phyloP scores from a whole-genome alignment of 2,797 vertebrate genomes.

The Tolypeutes matacus region DNA sequence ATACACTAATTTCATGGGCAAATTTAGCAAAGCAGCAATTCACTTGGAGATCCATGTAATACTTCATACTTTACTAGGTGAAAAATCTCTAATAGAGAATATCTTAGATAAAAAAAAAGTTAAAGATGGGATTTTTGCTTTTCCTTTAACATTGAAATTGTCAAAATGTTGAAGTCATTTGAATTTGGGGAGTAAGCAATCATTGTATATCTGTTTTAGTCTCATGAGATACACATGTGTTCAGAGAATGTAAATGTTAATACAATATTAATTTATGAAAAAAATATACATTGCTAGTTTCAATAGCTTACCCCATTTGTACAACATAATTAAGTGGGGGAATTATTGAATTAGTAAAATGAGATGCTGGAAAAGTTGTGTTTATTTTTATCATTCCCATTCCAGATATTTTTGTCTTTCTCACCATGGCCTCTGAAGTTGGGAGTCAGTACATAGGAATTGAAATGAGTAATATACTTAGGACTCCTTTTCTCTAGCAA shows the following conservation, averaged over 20 bases:
- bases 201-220: neutral
- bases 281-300: neutral
- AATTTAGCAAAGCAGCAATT: slow-evolving; percentile 47
- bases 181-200: slow-evolving; percentile 15
- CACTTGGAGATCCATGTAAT: neutral
- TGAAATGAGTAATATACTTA: neutral
- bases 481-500: neutral
- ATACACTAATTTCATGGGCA: slow-evolving; percentile 27
- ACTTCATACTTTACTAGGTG: neutral
- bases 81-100: slow-evolving; percentile 31
- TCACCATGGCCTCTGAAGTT: neutral
- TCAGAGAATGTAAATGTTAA: slow-evolving; percentile 12
- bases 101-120: slow-evolving; percentile 21
- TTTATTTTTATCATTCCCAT: slow-evolving; percentile 25
- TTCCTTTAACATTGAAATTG: slow-evolving; percentile 34
- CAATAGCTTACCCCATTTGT: neutral
- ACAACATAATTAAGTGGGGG: slow-evolving; percentile 1
- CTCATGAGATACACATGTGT: neutral
- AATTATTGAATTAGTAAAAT: slow-evolving; percentile 41
- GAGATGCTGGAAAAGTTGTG: neutral
- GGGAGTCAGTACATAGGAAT: neutral
- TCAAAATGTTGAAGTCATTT: slow-evolving; percentile 42
- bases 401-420: neutral
- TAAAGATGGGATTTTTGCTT: slow-evolving; percentile 27
- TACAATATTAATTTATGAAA: neutral